Evolutionary conservation across 1,140 invertebrate species (phyloP).

Genomic region (Scaptodrosophila lebanonensis): DNA sequence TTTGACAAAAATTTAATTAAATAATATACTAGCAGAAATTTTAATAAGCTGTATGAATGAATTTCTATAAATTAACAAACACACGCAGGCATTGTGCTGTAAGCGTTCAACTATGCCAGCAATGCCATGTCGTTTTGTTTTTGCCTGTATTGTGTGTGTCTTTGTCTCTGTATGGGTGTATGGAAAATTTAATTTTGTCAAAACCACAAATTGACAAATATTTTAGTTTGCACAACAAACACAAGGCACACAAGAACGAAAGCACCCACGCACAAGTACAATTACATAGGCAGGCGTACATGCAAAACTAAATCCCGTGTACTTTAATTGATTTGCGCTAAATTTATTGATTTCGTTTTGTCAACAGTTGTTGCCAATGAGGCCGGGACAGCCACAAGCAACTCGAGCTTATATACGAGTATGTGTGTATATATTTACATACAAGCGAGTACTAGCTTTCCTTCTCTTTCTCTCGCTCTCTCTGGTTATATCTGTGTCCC

Average conservation of each 20-base stretch:
- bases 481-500: no score
- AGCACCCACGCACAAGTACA: conserved; percentile 17
- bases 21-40: conserved; percentile 56
- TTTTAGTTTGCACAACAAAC: conserved; percentile 56
- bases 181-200: conserved; percentile 64
- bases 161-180: conserved; percentile 23
- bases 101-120: conserved; percentile 38
- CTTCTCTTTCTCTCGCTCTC: no score
- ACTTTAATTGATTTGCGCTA: conserved; percentile 71
- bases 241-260: conserved; percentile 8
- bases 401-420: no score
- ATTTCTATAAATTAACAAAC: conserved; percentile 46
- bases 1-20: conserved; percentile 67
- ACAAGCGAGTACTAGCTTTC: no score
- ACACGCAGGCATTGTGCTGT: conserved; percentile 13
- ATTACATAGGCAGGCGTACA: neutral
- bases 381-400: conserved; percentile 31
- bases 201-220: conserved; percentile 72
- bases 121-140: neutral
- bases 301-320: conserved; percentile 25
- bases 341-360: conserved; percentile 75
- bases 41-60: conserved; percentile 70
- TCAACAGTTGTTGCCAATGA: conserved; percentile 58
- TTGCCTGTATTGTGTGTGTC: neutral
- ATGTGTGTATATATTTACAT: no score